Base-by-base conservation (phyloP, 2,113 vertebrate genomes). In the Microtus pennsylvanicus region DNA sequence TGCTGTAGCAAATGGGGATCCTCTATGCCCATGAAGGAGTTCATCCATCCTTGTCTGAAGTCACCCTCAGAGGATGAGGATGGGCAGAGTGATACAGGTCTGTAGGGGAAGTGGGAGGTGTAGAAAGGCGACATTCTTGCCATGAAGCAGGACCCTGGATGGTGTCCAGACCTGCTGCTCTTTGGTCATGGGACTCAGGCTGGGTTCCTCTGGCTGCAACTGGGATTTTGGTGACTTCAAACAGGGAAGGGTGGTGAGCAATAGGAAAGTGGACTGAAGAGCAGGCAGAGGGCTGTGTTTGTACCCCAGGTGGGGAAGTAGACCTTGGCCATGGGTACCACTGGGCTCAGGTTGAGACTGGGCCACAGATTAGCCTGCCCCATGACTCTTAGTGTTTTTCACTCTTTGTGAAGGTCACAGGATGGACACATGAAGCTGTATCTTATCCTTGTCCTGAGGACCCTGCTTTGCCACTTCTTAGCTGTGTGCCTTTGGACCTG, bases 1-100 rank as follows among this genome's bases (percentile, higher is more conserved):
- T 92, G 89, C 94, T 87, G 65, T 33, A 12, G 75, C 92, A 94
- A 97, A 96, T 70, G 76, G 78, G 87, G 92, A 26, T 24, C 61
- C 35, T 33, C 0, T 0, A 78, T 0, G 0, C 89, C 96, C 3
- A 11, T 0, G 69, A 97, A 94, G 87, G 89, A 80, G 88, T 72
- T 75, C 96, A 94, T 92, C 85, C 74, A 91, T 89, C 78, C 86
- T 14, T 17, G 81, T 55, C 65, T 7, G 47, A 16, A 16, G 77
- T 92, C 61, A 81, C 82, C 58, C 2, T 1, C 47, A 63, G 63
- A 77, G 35, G 86, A 65, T 0, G 0, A 28, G 75, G 63, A 89
- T 11, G 26, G 72, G 8, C 42, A 63, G 58, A 69, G 24, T 24
- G 1, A 12, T 21, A 26, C 1, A 52, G 45, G 38, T 58, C 42